Evolutionary conservation across 2,888 invertebrate species (phyloP).

Genomic region (Drosophila mercatorum): DNA sequence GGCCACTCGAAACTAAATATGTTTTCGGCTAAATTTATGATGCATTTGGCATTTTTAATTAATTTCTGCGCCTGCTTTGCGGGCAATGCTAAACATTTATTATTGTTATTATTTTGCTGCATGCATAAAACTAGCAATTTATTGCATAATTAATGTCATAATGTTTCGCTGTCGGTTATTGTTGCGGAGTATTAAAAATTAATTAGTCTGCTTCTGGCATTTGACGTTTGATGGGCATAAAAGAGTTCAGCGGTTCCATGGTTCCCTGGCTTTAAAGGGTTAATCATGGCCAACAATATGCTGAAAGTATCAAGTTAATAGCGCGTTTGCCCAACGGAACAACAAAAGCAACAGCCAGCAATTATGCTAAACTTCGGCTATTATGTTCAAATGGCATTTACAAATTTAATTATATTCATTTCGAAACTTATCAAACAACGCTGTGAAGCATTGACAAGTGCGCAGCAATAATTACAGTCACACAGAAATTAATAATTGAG

Average conservation of each 20-base stretch:
- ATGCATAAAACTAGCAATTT: constrained; percentile 52
- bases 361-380: constrained; percentile 2
- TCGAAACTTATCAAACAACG: background rate
- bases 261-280: background rate
- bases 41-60: constrained; percentile 73
- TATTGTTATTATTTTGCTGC: constrained; percentile 32
- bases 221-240: constrained; percentile 7
- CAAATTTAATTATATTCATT: constrained; percentile 4
- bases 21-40: constrained; percentile 59
- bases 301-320: constrained; percentile 5
- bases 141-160: constrained; percentile 72
- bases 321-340: no score
- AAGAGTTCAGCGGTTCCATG: background rate
- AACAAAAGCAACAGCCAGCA: background rate
- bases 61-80: constrained; percentile 48
- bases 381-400: background rate
- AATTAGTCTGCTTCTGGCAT: constrained; percentile 37
- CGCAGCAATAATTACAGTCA: background rate
- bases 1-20: constrained; percentile 18
- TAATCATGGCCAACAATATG: constrained; percentile 11
- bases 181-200: constrained; percentile 36
- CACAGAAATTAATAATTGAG: constrained; percentile 1
- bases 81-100: constrained; percentile 43
- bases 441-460: background rate
- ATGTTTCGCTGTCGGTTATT: constrained; percentile 27